A percentile compares a stretch with the other conserved stretches of the same genome.
Evolutionary conservation across 1,140 invertebrate species (phyloP).

Genomic region (Acromyrmex echinatior): DNA sequence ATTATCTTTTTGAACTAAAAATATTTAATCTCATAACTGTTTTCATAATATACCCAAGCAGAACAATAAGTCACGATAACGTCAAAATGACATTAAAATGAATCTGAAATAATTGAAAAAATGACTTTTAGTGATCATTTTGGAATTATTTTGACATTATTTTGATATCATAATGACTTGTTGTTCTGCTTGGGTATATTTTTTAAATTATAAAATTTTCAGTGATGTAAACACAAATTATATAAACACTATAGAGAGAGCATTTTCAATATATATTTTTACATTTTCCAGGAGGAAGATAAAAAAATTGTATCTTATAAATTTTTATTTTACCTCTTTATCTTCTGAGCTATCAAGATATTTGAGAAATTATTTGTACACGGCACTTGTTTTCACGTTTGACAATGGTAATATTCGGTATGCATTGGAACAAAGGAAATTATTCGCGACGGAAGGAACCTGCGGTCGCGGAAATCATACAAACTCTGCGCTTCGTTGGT

Average conservation of each 20-base stretch:
- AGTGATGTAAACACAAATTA: not conserved
- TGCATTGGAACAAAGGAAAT: conserved; percentile 25
- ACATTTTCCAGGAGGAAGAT: not conserved
- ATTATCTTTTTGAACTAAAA: not conserved
- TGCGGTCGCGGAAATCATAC: conserved; percentile 22
- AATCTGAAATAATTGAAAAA: too few species aligned
- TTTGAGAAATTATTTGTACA: not conserved
- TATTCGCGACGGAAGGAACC: conserved; percentile 24
- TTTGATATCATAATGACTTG: too few species aligned
- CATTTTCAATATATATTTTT: not conserved
- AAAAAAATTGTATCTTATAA: not conserved
- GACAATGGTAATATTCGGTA: not conserved
- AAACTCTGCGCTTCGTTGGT: not conserved
- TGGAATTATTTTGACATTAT: too few species aligned
- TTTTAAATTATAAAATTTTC: not conserved
- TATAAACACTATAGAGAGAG: not conserved
- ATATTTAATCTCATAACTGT: not conserved
- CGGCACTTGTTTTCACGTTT: not conserved
- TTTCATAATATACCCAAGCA: not conserved
- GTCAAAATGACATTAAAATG: too few species aligned
- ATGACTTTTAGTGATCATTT: too few species aligned
- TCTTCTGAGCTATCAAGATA: not conserved
- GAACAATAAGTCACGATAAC: too few species aligned
- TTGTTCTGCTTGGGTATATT: too few species aligned
- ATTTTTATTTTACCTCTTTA: not conserved